Conservation (phyloP, 2,888 invertebrate species). For the Hybos culiciformis region DNA sequence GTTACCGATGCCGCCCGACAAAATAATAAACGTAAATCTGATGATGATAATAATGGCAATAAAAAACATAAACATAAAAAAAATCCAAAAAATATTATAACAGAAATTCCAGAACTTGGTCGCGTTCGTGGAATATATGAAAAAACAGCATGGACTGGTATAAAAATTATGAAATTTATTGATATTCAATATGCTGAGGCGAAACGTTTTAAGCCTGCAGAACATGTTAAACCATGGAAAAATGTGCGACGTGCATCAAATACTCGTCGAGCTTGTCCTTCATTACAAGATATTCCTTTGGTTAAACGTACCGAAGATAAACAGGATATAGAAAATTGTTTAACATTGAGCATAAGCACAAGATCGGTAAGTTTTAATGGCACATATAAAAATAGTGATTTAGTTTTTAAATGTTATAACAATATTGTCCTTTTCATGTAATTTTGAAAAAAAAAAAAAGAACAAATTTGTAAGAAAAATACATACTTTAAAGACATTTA, state of each 20-base stretch:
- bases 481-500: background rate
- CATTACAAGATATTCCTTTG: slow-evolving; percentile 21
- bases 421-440: too few species aligned
- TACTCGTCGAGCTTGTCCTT: slow-evolving; percentile 26
- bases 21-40: background rate
- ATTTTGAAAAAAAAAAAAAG: background rate
- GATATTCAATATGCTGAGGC: slow-evolving; percentile 31
- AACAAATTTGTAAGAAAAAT: background rate
- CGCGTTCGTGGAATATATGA: slow-evolving; percentile 23
- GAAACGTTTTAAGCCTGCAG: slow-evolving; percentile 19
- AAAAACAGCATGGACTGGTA: slow-evolving; percentile 24
- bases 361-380: slow-evolving; percentile 22
- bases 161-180: slow-evolving; percentile 25
- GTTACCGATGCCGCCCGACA: background rate
- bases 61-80: background rate
- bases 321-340: slow-evolving; percentile 27
- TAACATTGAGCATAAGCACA: slow-evolving; percentile 26
- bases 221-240: slow-evolving; percentile 27
- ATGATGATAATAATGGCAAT: background rate
- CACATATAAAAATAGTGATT: background rate
- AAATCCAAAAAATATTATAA: background rate
- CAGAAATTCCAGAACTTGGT: slow-evolving; percentile 22
- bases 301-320: slow-evolving; percentile 19
- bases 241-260: slow-evolving; percentile 22
- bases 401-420: background rate